Percentiles rank a stretch among this genome's conserved stretches.
Conservation (phyloP, 2,113 vertebrate genomes). For the Chelonoidis abingdonii region DNA sequence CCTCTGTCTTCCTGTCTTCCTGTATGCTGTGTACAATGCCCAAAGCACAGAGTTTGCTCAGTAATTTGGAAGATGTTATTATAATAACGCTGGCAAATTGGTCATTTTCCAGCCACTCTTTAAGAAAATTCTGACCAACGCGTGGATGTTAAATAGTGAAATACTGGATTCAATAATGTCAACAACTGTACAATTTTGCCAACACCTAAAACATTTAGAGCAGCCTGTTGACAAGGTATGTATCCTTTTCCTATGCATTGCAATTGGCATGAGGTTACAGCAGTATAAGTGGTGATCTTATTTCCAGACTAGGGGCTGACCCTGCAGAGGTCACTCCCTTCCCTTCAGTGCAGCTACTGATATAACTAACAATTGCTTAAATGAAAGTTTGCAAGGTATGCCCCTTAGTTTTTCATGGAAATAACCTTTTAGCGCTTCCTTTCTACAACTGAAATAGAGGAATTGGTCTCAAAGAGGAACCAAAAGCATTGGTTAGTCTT, state of each 20-base stretch:
- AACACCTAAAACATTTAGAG: constrained; percentile 66
- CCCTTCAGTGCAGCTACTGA: fast-evolving
- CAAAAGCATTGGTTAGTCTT: background rate
- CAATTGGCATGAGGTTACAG: background rate
- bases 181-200: constrained; percentile 5
- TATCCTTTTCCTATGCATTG: background rate
- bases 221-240: constrained; percentile 68
- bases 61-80: background rate
- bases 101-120: constrained; percentile 73
- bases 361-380: background rate
- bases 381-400: background rate
- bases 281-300: background rate
- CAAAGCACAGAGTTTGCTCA: background rate
- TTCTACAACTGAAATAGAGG: background rate
- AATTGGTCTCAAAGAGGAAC: constrained; percentile 6
- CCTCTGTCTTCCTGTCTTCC: background rate
- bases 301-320: background rate
- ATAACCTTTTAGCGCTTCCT: background rate
- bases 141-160: constrained; percentile 65
- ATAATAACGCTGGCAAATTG: background rate
- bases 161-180: background rate
- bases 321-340: background rate
- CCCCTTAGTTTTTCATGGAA: background rate
- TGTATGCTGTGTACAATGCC: background rate
- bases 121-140: constrained; percentile 71